Evolutionary conservation across 2,888 invertebrate species (phyloP).

Genomic region (Orthonychiurus folsomi): DNA sequence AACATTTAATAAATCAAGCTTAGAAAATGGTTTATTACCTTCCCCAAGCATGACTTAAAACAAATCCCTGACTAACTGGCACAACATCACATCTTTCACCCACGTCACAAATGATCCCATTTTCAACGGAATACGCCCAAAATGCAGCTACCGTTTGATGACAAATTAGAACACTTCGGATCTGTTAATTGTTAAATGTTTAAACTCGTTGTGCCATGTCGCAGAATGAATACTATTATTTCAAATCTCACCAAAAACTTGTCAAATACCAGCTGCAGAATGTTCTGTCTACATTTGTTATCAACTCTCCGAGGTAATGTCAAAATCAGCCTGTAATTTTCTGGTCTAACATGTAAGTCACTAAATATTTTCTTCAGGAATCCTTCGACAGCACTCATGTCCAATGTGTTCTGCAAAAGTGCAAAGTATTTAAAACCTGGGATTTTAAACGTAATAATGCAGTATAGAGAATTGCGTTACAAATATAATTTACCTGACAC

Average conservation of each 20-base stretch:
- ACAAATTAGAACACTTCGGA: conserved; percentile 37
- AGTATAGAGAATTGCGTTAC: too few species aligned
- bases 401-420: conserved; percentile 44
- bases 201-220: not conserved
- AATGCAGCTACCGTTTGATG: conserved; percentile 51
- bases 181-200: conserved; percentile 16
- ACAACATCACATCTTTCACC: conserved; percentile 47
- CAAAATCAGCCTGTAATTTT: conserved; percentile 46
- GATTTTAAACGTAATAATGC: too few species aligned
- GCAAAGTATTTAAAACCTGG: too few species aligned
- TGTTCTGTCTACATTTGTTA: conserved; percentile 44
- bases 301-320: conserved; percentile 46
- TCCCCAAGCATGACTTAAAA: conserved; percentile 37
- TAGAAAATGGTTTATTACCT: not conserved
- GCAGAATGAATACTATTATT: too few species aligned
- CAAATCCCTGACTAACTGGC: conserved; percentile 39
- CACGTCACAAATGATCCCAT: conserved; percentile 53
- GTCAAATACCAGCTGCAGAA: conserved; percentile 46
- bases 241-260: conserved; percentile 44
- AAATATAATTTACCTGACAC: conserved; percentile 33
- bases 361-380: conserved; percentile 49
- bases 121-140: conserved; percentile 52
- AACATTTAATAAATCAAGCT: not conserved
- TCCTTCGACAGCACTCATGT: conserved; percentile 46
- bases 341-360: conserved; percentile 47